A percentile compares a stretch with the other conserved stretches of the same genome.
Conservation (phyloP, 2,113 vertebrate species). For the Chamaetylas fuelleborni region DNA sequence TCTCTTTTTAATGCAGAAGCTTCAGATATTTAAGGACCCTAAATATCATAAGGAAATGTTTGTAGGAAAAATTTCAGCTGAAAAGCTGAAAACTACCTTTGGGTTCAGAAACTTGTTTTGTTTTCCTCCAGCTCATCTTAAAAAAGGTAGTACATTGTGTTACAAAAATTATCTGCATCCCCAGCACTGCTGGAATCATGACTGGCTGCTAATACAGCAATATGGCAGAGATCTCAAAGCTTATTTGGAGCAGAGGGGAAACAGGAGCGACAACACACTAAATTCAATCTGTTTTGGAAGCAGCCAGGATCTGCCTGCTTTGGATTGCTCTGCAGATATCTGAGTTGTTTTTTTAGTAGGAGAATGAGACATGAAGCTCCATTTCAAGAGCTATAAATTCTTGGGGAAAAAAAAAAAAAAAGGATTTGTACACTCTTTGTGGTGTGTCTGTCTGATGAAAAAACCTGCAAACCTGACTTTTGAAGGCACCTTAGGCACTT, state of each 20-base stretch:
- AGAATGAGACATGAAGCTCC: not conserved
- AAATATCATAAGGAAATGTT: not conserved
- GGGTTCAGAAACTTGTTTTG: not conserved
- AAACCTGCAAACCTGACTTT: not conserved
- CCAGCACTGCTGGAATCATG: not conserved
- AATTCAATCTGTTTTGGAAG: not conserved
- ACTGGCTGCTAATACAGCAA: not conserved
- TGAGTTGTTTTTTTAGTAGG: not conserved
- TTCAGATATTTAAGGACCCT: not conserved
- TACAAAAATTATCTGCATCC: not conserved
- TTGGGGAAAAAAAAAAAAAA: not conserved
- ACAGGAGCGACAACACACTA: rapidly evolving
- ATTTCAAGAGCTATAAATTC: not conserved
- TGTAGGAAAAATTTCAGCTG: not conserved
- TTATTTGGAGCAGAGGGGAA: not conserved
- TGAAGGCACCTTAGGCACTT: not conserved
- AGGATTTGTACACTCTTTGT: not conserved
- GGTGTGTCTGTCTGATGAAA: not conserved
- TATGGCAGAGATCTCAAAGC: not conserved
- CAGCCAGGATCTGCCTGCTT: not conserved
- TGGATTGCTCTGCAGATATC: not conserved
- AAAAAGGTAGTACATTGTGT: not conserved
- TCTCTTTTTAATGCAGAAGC: not conserved
- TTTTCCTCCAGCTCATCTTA: not conserved
- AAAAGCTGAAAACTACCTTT: not conserved